Evolutionary conservation across 2,888 invertebrate species (phyloP).

Genomic region (Disparrhopalites patrizii): DNA sequence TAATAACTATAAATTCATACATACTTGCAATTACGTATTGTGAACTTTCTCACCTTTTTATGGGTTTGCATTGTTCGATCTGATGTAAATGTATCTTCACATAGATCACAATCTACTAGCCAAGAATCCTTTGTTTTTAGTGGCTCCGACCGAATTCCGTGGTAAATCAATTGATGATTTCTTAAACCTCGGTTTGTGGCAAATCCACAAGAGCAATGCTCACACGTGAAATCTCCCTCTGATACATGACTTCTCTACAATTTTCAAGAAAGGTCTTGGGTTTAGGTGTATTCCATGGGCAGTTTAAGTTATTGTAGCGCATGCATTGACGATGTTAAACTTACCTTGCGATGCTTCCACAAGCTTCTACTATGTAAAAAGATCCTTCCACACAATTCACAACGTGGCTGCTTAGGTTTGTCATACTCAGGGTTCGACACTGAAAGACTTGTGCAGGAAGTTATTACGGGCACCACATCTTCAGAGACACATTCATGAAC

Average conservation of each 20-base stretch:
- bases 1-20: not conserved
- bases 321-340: not conserved
- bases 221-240: conserved; percentile 11
- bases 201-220: conserved; percentile 21
- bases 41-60: conserved; percentile 12
- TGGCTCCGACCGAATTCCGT: conserved; percentile 8
- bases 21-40: not conserved
- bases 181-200: conserved; percentile 12
- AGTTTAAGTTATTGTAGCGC: not conserved
- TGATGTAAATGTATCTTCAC: conserved; percentile 19
- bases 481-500: not conserved
- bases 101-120: conserved; percentile 14
- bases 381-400: conserved; percentile 24
- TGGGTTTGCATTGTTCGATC: conserved; percentile 2
- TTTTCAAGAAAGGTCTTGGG: not conserved
- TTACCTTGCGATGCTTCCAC: conserved; percentile 26
- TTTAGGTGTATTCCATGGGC: no score
- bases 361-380: conserved; percentile 24
- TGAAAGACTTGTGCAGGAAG: conserved; percentile 15
- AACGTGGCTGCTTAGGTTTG: conserved; percentile 22
- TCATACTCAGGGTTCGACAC: conserved; percentile 7
- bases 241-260: conserved; percentile 22
- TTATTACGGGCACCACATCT: conserved; percentile 16
- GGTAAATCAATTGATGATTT: conserved; percentile 24
- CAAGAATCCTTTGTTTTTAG: not conserved